Evolutionary conservation across 2,113 vertebrate species (phyloP), one percentile per base, ranked within the genome.

Genomic region (Agelaius tricolor): DNA sequence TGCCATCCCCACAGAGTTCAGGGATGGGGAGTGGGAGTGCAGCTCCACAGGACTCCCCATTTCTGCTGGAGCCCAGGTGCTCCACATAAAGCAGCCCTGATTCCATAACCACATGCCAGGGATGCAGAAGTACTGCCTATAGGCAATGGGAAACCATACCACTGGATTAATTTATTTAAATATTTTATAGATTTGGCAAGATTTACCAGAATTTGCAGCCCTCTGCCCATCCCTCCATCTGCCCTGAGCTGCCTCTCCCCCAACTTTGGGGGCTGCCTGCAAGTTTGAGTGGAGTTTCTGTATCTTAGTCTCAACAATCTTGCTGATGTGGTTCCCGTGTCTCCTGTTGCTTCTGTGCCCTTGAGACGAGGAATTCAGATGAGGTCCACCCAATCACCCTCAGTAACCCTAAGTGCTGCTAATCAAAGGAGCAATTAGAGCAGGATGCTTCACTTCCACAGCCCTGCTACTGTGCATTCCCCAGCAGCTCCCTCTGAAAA

Each of bases 371-470:
- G 59, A 52, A 47, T 51, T 76, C 12, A 57, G 52, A 87, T 54
- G 76, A 78, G 44, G 80, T 78, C 52, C 85, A 78, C 33, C 63
- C 90, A 15, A 27, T 37, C 90, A 63, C 3, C 82, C 72, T 44
- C 78, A 23, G 3, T 82, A 92, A 90, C 85, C 57, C 62, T 43
- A 92, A 72, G 58, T 43, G 55, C 69, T 7, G 33, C 96, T 96
- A 91, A 91, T 93, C 86, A 89, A 94, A 54, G 1, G 57, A 95
- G 93, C 95, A 97, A 97, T 96, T 95, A 96, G 92, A 90, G 91
- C n/a, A 37, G 73, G 52, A 88, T 85, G 67, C 44, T 95, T 62
- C n/a, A 20, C 51, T 82, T 87, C 65, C 65, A 30, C 35, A 39
- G 47, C 68, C 69, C 66, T 28, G 35, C 26, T 63, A 22, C 57